Evolutionary conservation across 2,888 invertebrate species (phyloP), one percentile per base, ranked within the genome.

Genomic region (Gibbula magus): DNA sequence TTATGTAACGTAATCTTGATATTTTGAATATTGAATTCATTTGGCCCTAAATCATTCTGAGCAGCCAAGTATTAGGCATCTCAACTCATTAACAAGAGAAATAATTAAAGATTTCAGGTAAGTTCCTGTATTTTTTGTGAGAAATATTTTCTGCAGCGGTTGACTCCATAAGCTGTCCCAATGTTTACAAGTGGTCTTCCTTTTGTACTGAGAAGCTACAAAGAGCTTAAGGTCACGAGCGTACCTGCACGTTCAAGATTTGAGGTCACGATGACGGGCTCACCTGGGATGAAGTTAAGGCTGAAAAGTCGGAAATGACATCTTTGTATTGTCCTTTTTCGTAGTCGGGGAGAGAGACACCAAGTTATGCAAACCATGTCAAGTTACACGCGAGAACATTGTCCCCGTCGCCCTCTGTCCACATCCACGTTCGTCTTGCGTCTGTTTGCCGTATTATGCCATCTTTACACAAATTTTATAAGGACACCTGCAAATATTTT

Each of bases 401-500:
- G 16, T 61, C 61, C 61, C 61, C 16, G 29, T 61, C 61, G 61
- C 61, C 61, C 61, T 61, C 8, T 61, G 61, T 29, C 22, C 18
- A 61, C 61, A 61, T 61, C 18, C 29, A 25, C 61, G 13, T 29
- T 61, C 61, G 25, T 25, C 61, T 61, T 13, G 10, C 61, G 61
- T 61, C 61, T 29, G 61, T 29, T 29, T 61, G 61, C 13, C 29
- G 61, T 61, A 61, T 61, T 61, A 61, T 29, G 61, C 29, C 25
- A 29, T 61, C 29, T n/a, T 61, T 61, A 61, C 29, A 16, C 22
- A 25, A 61, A 61, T 29, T 29, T 61, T 61, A 29, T 61, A 61
- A 61, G 25, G 25, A 61, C 61, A 61, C 61, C 61, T 61, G 61
- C 61, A 61, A 61, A 61, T 61, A 61, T 61, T 61, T 61, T 61